Conservation (phyloP, 2,888 invertebrate species). For the Saturnia pavonia region DNA sequence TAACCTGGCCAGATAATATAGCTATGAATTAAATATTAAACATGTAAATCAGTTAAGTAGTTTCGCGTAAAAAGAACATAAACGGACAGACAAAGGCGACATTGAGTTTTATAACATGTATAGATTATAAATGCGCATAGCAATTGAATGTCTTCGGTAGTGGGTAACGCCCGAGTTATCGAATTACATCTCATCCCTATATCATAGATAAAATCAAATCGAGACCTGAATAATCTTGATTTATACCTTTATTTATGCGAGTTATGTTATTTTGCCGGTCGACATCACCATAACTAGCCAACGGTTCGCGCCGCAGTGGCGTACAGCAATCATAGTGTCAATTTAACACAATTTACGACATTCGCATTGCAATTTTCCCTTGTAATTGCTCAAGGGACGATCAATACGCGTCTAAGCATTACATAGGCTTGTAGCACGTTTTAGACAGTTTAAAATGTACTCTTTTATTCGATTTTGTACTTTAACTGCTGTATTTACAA, state of each 20-base stretch:
- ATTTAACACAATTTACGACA: constrained; percentile 52
- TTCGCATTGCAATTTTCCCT: constrained; percentile 40
- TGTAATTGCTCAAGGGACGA: constrained; percentile 46
- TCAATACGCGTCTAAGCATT: constrained; percentile 43
- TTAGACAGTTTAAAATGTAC: neutral
- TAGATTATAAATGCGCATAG: neutral
- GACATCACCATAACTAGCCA: constrained; percentile 26
- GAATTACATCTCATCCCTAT: neutral
- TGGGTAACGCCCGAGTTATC: neutral
- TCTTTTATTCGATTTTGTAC: neutral
- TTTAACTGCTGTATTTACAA: neutral
- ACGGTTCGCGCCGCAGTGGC: constrained; percentile 25
- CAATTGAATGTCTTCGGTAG: neutral
- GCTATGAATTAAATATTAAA: too few species aligned
- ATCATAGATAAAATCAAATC: constrained; percentile 2
- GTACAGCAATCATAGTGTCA: constrained; percentile 49
- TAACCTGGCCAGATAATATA: too few species aligned
- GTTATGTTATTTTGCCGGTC: constrained; percentile 30
- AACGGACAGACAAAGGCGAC: too few species aligned
- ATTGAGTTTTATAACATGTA: too few species aligned
- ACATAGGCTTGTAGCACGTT: neutral
- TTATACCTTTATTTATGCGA: constrained; percentile 26
- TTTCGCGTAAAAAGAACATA: too few species aligned
- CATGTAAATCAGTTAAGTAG: too few species aligned
- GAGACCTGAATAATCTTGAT: constrained; percentile 1